phyloP scores from a whole-genome alignment of 2,888 invertebrate genomes.

The Euzophera pinguis region DNA sequence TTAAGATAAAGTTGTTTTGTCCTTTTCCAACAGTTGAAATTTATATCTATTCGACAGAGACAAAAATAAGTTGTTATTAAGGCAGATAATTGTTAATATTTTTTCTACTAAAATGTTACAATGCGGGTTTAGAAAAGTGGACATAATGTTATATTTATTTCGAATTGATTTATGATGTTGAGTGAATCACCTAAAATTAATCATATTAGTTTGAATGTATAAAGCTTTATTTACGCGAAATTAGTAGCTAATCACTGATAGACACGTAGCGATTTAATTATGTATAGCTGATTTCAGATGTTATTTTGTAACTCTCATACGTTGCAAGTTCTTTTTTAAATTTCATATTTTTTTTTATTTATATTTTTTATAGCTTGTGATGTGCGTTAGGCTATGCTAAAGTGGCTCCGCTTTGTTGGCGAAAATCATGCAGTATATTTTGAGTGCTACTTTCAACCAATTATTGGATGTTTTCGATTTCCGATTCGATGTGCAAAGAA shows the following conservation, averaged over 20 bases:
- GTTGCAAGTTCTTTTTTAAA: too few species aligned
- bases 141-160: not conserved
- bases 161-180: conserved; percentile 12
- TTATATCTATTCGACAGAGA: not conserved
- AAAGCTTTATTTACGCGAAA: conserved; percentile 20
- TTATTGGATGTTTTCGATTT: too few species aligned
- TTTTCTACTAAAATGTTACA: conserved; percentile 31
- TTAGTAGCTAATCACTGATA: conserved; percentile 6
- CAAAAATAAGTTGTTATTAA: not conserved
- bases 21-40: not conserved
- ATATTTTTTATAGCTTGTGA: too few species aligned
- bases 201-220: conserved; percentile 28
- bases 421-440: too few species aligned
- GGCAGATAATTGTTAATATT: conserved; percentile 30
- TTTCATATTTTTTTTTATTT: too few species aligned
- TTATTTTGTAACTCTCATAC: too few species aligned
- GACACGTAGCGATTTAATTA: too few species aligned
- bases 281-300: too few species aligned
- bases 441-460: too few species aligned
- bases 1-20: not conserved
- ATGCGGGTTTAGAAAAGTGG: conserved; percentile 17
- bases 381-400: too few species aligned
- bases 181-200: conserved; percentile 22
- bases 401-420: too few species aligned
- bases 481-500: too few species aligned